Evolutionary conservation across 1,140 invertebrate genomes (phyloP), one percentile per base, ranked within the genome.

Genomic region (Cydia fagiglandana): DNA sequence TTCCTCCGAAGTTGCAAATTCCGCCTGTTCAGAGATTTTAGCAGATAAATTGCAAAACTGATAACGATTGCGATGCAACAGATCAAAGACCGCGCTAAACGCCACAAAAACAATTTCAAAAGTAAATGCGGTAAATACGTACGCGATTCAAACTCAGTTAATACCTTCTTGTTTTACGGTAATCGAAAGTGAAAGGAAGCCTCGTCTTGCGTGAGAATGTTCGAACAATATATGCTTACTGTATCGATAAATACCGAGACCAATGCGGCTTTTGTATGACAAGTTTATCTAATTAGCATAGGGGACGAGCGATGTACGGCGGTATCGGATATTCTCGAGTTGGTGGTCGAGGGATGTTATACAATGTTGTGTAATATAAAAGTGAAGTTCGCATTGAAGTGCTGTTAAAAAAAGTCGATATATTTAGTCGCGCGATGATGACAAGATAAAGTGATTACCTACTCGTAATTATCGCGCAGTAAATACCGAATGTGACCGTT

Each of bases 151-250:
- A 50, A 4, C 4, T 20, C 15, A 56, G 15, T 20, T 56, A 56
- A 6, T 17, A 17, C 53, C 53, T 56, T 56, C 15, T 56, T 56
- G n/a, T 56, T 56, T 56, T n/a, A 9, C 20, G n/a, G 4, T 15
- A 20, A 56, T 13, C 6, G 53, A 56, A 56, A 56, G 53, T 56
- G 53, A 56, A 56, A 56, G 53, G 53, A n/a, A 56, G 53, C 53
- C 53, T 56, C 53, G 53, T 56, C 53, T 56, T 56, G 53, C 53
- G 53, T 56, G 53, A 56, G 53, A 56, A 56, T 56, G 15, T 56
- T 56, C 53, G 15, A 3, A 56, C 13, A 56, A 17, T 56, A 56
- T 17, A 56, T 50, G 47, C 53, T n/a, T 17, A 17, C 13, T 20
- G 47, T 56, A 56, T 17, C 53, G 53, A 17, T 17, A n/a, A 56